Conservation (phyloP, 2,797 vertebrate genomes). For the Tragelaphus eurycerus region DNA sequence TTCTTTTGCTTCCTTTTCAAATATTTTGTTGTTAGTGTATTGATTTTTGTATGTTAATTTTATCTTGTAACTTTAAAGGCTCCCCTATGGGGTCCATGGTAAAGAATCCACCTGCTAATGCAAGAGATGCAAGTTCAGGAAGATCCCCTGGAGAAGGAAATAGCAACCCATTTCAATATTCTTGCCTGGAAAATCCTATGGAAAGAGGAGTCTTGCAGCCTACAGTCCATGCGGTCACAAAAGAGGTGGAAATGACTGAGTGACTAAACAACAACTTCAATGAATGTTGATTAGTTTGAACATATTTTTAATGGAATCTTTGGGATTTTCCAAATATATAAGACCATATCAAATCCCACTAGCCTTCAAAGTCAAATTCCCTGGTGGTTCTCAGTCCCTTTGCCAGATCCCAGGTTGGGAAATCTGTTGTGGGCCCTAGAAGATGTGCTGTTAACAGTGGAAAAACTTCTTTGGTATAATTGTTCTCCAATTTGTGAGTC, state of each 20-base stretch:
- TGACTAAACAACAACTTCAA: not conserved
- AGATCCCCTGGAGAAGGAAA: not conserved
- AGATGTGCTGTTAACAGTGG: not conserved
- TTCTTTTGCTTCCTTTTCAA: not conserved
- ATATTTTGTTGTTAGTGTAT: not conserved
- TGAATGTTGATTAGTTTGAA: not conserved
- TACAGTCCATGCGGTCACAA: not conserved
- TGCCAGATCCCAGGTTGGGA: not conserved
- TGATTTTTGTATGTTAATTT: not conserved
- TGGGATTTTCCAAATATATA: not conserved
- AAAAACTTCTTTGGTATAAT: not conserved
- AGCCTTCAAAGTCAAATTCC: not conserved
- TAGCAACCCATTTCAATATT: not conserved
- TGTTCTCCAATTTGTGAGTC: not conserved
- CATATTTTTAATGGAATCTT: not conserved
- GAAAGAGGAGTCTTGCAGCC: not conserved
- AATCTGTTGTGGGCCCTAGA: not conserved
- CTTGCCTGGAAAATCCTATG: not conserved
- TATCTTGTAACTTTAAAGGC: not conserved
- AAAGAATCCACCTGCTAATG: not conserved
- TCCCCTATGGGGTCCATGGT: not conserved
- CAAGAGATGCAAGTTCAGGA: not conserved
- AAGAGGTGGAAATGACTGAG: not conserved
- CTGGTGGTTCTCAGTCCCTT: not conserved
- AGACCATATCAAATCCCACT: not conserved